Percentiles rank a stretch among this genome's conserved stretches.
These are phyloP conservation scores for Ephestia elutella DNA, from an alignment of 1,140 invertebrate species.

Conservation along the genomic window DNA sequence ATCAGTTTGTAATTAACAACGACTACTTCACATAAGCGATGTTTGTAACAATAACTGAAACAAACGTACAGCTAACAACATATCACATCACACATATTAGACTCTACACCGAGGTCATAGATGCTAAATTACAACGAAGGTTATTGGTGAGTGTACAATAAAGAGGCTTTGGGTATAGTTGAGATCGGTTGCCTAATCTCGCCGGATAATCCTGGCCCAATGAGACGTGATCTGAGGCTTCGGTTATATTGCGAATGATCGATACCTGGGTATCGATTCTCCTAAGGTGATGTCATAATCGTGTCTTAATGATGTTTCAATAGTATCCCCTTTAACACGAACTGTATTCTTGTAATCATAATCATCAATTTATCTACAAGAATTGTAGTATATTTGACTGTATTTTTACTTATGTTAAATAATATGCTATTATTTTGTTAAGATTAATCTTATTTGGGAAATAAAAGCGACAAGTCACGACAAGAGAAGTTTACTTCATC, in stretches of 20 bases:
- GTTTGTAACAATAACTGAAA: not conserved
- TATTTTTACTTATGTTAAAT: too few relatives aligned
- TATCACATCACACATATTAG: not conserved
- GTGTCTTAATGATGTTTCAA: too few relatives aligned
- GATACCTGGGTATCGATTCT: too few relatives aligned
- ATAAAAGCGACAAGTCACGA: too few relatives aligned
- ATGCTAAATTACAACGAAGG: not conserved
- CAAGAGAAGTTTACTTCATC: too few relatives aligned
- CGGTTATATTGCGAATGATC: conserved; percentile 24
- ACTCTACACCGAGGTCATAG: not conserved
- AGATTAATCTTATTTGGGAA: too few relatives aligned
- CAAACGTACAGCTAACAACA: not conserved
- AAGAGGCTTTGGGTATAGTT: conserved; percentile 46
- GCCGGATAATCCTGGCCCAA: conserved; percentile 60
- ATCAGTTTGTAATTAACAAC: not conserved
- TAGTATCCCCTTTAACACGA: too few relatives aligned
- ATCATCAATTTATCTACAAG: too few relatives aligned
- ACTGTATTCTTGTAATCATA: too few relatives aligned
- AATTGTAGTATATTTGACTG: too few relatives aligned
- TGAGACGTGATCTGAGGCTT: conserved; percentile 38
- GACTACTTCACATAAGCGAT: not conserved
- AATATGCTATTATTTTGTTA: too few relatives aligned
- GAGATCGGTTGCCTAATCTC: conserved; percentile 48
- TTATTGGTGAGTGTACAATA: conserved; percentile 33
- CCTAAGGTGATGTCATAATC: too few relatives aligned